A percentile compares a stretch with the other conserved stretches of the same genome.
These are phyloP conservation scores for Imbricaverruca yamaguchii DNA, from an alignment of 2,888 invertebrate species.

Conservation along the genomic window DNA sequence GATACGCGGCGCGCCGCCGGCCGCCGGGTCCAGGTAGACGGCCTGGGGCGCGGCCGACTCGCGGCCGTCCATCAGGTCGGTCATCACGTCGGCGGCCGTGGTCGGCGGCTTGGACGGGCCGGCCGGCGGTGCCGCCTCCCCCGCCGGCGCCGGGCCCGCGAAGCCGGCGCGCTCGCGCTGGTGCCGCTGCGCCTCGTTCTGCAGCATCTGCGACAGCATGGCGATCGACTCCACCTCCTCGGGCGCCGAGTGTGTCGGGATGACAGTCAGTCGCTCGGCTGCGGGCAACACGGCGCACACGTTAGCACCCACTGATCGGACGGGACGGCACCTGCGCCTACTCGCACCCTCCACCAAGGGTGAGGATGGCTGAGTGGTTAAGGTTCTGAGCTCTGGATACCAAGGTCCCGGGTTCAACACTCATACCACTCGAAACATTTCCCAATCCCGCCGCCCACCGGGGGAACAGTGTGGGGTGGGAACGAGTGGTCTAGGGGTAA, in stretches of 20 bases:
- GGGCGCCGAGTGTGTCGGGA: background rate
- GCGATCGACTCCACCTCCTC: slow-evolving; percentile 19
- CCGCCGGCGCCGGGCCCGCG: background rate
- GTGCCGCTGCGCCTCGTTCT: slow-evolving; percentile 23
- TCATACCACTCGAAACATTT: too few relatives aligned
- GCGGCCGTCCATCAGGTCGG: background rate
- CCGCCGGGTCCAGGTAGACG: background rate
- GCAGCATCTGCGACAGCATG: slow-evolving; percentile 22
- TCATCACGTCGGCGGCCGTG: background rate
- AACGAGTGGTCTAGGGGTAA: too few relatives aligned
- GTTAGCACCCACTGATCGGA: too few relatives aligned
- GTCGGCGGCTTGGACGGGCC: background rate
- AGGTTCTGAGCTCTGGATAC: too few relatives aligned
- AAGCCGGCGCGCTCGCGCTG: background rate
- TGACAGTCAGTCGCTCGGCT: too few relatives aligned
- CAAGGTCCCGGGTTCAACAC: too few relatives aligned
- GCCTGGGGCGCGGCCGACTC: background rate
- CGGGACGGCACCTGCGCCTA: background rate
- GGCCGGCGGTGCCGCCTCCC: too few relatives aligned
- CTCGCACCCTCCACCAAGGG: too few relatives aligned
- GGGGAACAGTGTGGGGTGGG: too few relatives aligned
- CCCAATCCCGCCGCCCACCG: too few relatives aligned
- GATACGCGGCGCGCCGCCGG: slow-evolving; percentile 4
- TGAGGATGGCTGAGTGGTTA: too few relatives aligned
- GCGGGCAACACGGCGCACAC: too few relatives aligned